Conservation (phyloP, 1,140 invertebrate genomes). For the Drosophila prosaltans region DNA sequence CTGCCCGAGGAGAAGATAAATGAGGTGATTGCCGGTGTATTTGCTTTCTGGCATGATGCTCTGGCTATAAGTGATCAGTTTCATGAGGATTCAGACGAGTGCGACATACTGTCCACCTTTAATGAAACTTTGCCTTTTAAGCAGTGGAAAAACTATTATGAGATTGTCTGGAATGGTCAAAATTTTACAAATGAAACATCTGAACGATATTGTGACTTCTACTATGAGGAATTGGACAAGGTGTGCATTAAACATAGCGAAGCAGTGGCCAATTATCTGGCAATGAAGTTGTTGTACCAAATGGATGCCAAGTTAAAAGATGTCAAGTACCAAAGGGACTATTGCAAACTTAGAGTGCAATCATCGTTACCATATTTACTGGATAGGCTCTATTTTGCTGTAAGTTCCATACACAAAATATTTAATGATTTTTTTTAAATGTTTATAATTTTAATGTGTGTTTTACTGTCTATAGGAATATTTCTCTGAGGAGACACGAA, state of each 20-base stretch:
- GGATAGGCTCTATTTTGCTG: constrained; percentile 55
- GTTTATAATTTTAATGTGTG: no score
- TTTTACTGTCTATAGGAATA: constrained; percentile 37
- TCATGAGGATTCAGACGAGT: constrained; percentile 39
- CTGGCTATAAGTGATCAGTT: constrained; percentile 55
- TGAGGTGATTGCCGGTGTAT: constrained; percentile 50
- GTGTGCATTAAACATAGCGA: constrained; percentile 54
- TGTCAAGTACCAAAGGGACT: constrained; percentile 77
- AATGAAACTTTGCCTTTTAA: constrained; percentile 1
- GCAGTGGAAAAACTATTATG: constrained; percentile 57
- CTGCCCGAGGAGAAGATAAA: constrained; percentile 48
- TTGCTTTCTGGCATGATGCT: constrained; percentile 63
- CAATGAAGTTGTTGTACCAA: constrained; percentile 61
- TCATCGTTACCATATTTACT: constrained; percentile 42
- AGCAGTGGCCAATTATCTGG: constrained; percentile 71
- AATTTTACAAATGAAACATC: constrained; percentile 16
- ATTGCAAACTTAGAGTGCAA: constrained; percentile 49
- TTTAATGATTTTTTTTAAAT: no score
- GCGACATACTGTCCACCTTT: background rate
- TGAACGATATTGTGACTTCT: constrained; percentile 48
- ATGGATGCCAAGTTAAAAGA: constrained; percentile 63
- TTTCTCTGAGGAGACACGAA: constrained; percentile 49
- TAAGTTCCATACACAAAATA: constrained; percentile 12
- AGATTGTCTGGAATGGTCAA: constrained; percentile 65
- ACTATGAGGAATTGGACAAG: constrained; percentile 58